Evolutionary conservation across 2,113 vertebrate genomes (phyloP), one percentile per base, ranked within the genome.

Genomic region (Paradisaea rubra): DNA sequence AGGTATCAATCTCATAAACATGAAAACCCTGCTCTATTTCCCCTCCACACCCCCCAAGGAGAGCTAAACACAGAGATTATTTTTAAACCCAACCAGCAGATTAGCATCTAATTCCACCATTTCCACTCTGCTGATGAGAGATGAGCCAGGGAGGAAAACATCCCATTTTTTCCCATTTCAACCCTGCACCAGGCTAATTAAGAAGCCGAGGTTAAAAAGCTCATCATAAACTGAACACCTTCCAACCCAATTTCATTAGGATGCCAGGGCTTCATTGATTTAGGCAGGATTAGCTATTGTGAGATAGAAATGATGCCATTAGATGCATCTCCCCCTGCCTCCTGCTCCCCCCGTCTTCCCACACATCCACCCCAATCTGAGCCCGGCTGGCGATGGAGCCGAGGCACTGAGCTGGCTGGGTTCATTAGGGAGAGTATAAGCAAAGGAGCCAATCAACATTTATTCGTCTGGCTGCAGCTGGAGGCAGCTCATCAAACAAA

Each of bases 131-230:
- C 52, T 0, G 3, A 57, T 49, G 77, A 86, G 91, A 94, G 83
- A 96, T 12, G 49, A 54, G 66, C 89, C 25, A 21, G 39, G 66
- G 50, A 88, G 66, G 73, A 87, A 95, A 82, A 54, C 1, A 0
- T 70, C 73, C 37, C 35, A 24, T 94, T 94, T 93, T 94, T 93
- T 77, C 81, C 88, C 50, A n/a, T 93, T 93, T 91, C 81, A 86
- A 39, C 49, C 72, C 76, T 1, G 28, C 91, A 81, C 93, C 69
- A 16, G 65, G 81, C 91, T 96, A 97, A 97, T 95, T 97, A 95
- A 95, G 94, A 94, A 95, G 86, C 73, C 0, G 80, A 94, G 94
- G 95, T 96, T 96, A 94, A 96, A 96, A 96, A 95, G 77, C 97
- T 94, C 83, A 91, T 97, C 94, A 95, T 86, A 95, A 95, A 96